phyloP scores from a whole-genome alignment of 1,140 invertebrate species.

The Drusus annulatus region DNA sequence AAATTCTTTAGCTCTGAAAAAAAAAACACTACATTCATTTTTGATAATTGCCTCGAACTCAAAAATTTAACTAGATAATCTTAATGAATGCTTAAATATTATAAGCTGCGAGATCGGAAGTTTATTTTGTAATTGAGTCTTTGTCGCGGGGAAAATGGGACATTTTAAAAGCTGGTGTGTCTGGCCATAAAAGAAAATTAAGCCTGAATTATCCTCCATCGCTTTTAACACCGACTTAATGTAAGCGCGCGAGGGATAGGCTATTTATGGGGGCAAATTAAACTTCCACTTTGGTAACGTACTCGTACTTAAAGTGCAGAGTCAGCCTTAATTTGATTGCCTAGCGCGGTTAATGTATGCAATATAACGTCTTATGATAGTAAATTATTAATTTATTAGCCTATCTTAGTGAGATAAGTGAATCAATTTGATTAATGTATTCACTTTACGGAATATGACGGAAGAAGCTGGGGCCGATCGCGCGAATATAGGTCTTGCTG shows the following conservation, averaged over 20 bases:
- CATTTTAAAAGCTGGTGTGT: slow-evolving; percentile 18
- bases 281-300: slow-evolving; percentile 12
- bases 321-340: neutral
- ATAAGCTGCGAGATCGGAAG: slow-evolving; percentile 2
- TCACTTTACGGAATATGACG: too few relatives aligned
- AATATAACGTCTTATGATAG: neutral
- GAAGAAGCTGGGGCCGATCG: too few relatives aligned
- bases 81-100: neutral
- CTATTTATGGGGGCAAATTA: slow-evolving; percentile 26
- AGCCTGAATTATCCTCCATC: neutral
- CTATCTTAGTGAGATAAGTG: too few relatives aligned
- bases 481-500: too few relatives aligned
- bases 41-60: too few relatives aligned
- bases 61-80: neutral
- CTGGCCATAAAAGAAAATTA: slow-evolving; percentile 29
- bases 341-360: neutral
- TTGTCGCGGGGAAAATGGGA: neutral
- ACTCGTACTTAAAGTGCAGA: slow-evolving; percentile 14
- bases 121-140: slow-evolving; percentile 6
- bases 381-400: too few relatives aligned
- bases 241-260: slow-evolving; percentile 7
- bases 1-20: too few relatives aligned
- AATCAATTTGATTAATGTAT: too few relatives aligned
- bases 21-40: too few relatives aligned
- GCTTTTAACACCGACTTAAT: slow-evolving; percentile 19